A percentile compares a stretch with the other conserved stretches of the same genome.
phyloP scores from a whole-genome alignment of 30 jellyfish, hydroid and myxozoan genomes.

The Mastigias papua region DNA sequence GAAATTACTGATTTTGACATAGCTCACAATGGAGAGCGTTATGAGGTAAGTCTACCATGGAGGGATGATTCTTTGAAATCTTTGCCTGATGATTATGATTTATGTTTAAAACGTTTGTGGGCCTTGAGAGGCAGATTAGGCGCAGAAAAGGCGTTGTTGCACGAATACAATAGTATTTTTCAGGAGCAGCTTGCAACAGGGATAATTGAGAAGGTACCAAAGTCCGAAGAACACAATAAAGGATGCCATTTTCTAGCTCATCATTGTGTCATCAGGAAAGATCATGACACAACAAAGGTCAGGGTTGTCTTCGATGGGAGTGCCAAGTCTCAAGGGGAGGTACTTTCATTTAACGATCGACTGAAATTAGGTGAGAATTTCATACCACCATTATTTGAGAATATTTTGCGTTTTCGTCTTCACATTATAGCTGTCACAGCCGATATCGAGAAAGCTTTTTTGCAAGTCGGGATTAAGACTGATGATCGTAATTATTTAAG shows the following conservation, averaged over 20 bases:
- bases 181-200: constrained; percentile 23
- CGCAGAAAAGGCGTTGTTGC: not conserved
- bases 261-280: constrained; percentile 13
- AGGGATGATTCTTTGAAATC: not conserved
- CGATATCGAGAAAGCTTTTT: constrained; percentile 59
- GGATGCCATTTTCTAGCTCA: constrained; percentile 14
- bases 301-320: no score
- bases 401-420: not conserved
- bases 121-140: not conserved
- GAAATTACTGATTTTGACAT: no score
- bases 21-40: no score
- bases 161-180: not conserved
- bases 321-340: not conserved
- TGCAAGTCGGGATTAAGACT: constrained; percentile 17
- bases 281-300: constrained; percentile 41
- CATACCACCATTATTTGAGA: constrained; percentile 12
- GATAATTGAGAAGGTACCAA: constrained; percentile 5
- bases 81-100: not conserved
- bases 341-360: constrained; percentile 21
- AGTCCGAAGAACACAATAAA: not conserved
- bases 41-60: not conserved
- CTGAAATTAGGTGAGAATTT: constrained; percentile 11
- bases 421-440: constrained; percentile 3
- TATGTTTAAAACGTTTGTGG: not conserved
- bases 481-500: constrained; percentile 38